Percentiles rank a stretch among this genome's conserved stretches.
phyloP scores from a whole-genome alignment of 2,113 vertebrate genomes.

The Prunella fulvescens region DNA sequence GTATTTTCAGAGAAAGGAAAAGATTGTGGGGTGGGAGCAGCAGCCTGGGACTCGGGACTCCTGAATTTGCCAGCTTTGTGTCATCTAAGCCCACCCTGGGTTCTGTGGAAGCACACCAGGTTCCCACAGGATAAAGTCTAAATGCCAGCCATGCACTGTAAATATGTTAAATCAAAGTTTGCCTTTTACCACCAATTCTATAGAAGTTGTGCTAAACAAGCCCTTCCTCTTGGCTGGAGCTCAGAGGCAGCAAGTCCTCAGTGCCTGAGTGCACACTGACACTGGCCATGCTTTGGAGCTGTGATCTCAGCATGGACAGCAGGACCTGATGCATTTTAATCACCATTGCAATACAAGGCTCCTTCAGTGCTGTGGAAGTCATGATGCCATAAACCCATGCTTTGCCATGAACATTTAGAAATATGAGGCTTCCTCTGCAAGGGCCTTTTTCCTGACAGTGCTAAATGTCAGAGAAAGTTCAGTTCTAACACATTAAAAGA shows the following conservation, averaged over 20 bases:
- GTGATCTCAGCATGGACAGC: not conserved
- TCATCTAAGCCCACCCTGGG: not conserved
- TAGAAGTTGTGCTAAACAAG: not conserved
- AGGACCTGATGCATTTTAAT: not conserved
- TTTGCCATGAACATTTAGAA: not conserved
- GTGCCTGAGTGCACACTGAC: not conserved
- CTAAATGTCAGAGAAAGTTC: slow-evolving; percentile 65
- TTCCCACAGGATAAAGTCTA: not conserved
- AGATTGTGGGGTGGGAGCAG: not conserved
- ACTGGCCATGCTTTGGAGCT: not conserved
- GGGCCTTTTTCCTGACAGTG: not conserved
- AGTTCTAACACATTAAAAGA: not conserved
- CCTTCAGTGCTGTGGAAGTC: not conserved
- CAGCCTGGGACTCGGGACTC: accelerated
- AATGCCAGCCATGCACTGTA: not conserved
- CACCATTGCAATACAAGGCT: not conserved
- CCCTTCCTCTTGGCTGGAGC: not conserved
- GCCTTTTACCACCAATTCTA: not conserved
- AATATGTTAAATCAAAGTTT: not conserved
- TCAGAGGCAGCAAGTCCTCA: not conserved
- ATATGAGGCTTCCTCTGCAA: not conserved
- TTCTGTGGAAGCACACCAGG: not conserved
- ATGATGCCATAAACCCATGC: accelerated
- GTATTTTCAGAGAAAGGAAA: not conserved
- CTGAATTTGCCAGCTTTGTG: not conserved